These are phyloP conservation scores for Gobio gobio DNA, from an alignment of 2,113 vertebrate species.

Conservation along the genomic window DNA sequence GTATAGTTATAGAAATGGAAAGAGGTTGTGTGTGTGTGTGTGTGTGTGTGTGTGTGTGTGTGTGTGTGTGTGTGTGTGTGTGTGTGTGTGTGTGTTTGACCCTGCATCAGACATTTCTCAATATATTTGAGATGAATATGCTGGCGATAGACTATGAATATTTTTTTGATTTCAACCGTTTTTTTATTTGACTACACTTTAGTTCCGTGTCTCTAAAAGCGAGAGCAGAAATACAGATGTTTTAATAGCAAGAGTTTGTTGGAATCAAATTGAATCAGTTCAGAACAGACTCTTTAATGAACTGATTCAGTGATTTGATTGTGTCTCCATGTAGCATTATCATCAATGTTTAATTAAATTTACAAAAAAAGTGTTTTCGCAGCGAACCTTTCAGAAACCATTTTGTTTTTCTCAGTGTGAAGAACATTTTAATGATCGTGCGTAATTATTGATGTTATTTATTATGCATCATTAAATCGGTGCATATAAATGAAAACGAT, in stretches of 20 bases:
- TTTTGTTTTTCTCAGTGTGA: too few relatives aligned
- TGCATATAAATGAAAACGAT: too few relatives aligned
- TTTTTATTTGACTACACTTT: too few relatives aligned
- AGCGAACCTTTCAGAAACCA: too few relatives aligned
- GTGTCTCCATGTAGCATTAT: too few relatives aligned
- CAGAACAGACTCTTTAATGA: background rate
- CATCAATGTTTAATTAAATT: too few relatives aligned
- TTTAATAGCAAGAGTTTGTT: background rate
- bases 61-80: background rate
- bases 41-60: too few relatives aligned
- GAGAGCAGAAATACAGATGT: background rate
- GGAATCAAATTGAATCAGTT: background rate
- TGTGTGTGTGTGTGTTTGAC: constrained; percentile 35
- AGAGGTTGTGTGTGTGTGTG: constrained; percentile 38
- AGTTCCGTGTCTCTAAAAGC: background rate
- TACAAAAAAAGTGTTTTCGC: too few relatives aligned
- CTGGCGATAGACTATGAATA: background rate
- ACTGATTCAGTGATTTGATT: background rate
- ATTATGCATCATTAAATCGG: too few relatives aligned
- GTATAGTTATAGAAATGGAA: constrained; percentile 28
- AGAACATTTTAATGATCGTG: too few relatives aligned
- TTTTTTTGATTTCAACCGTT: too few relatives aligned
- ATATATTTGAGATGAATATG: background rate
- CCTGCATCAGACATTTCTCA: background rate
- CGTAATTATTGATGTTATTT: too few relatives aligned